Base-by-base conservation (phyloP, 2,113 vertebrate genomes). In the Esox niger region DNA sequence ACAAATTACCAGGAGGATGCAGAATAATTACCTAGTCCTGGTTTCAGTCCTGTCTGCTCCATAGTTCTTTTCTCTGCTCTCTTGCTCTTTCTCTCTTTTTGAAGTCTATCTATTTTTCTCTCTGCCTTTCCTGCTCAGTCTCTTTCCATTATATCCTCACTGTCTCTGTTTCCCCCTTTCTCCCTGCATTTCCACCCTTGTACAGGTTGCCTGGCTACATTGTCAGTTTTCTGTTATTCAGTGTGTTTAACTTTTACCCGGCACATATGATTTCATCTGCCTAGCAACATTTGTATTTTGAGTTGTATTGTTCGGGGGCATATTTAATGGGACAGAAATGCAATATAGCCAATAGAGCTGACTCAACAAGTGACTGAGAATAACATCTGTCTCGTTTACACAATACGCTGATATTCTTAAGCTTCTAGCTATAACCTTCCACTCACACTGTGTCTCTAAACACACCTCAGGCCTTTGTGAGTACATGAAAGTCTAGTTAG, bases 1-100 rank as follows among this genome's bases (percentile, higher is more conserved):
- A 66, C 58, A 65, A 60, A 82, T 86, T 80, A 76, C 71, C 71
- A 70, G 64, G 71, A n/a, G 68, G 77, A 65, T 79, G 76, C 57
- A 77, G 69, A 71, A 79, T 85, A 88, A 87, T 88, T 82, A 87
- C 79, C 76, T 70, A 57, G 62, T 43, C n/a, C 55, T 43, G 13
- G 38, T 4, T 43, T 33, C 29, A 60, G 27, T 31, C 2, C 29
- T 32, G n/a, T n/a, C n/a, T n/a, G n/a, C n/a, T n/a, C n/a, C n/a
- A n/a, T n/a, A n/a, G n/a, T n/a, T n/a, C n/a, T n/a, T n/a, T 29
- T 31, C 57, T 59, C 57, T 27, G 5, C 57, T 32, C 55, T 26
- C 2, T 57, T n/a, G 6, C 11, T 57, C 8, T 15, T 26, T 58
- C 15, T 17, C 1, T 31, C 23, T 29, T 6, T 20, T 13, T 29